Evolutionary conservation across 2,113 vertebrate genomes (phyloP).

Genomic region (Bubo blakistoni): DNA sequence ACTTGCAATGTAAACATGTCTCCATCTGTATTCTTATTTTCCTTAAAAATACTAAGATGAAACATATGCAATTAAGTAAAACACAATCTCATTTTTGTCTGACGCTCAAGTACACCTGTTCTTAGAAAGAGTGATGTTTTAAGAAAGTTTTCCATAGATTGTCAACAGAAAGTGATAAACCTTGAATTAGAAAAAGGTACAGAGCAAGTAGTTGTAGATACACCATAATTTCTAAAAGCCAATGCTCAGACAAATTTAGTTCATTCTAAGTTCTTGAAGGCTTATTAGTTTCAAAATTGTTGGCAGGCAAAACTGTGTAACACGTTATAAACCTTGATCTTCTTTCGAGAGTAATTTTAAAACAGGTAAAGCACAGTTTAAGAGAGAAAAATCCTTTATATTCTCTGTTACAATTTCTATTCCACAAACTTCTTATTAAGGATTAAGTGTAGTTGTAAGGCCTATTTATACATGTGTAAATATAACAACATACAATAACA

Average conservation of each 20-base stretch:
- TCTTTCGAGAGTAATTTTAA: background rate
- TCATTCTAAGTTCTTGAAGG: background rate
- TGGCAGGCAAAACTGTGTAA: background rate
- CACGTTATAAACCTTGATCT: background rate
- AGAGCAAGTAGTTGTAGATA: background rate
- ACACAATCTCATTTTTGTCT: background rate
- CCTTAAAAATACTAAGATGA: background rate
- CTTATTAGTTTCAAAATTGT: background rate
- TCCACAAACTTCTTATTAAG: background rate
- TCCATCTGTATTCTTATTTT: background rate
- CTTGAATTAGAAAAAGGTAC: background rate
- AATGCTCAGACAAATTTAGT: background rate
- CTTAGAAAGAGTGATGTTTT: background rate
- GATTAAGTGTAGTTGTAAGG: background rate
- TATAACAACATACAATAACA: background rate
- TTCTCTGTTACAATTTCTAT: background rate
- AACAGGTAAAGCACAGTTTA: background rate
- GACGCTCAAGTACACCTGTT: background rate
- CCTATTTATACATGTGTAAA: background rate
- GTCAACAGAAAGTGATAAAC: background rate
- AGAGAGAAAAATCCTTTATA: background rate
- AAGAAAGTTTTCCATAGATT: background rate
- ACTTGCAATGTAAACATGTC: background rate
- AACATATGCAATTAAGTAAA: background rate
- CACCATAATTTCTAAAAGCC: background rate